phyloP scores from a whole-genome alignment of 2,888 invertebrate genomes.

The Pollenia labialis region DNA sequence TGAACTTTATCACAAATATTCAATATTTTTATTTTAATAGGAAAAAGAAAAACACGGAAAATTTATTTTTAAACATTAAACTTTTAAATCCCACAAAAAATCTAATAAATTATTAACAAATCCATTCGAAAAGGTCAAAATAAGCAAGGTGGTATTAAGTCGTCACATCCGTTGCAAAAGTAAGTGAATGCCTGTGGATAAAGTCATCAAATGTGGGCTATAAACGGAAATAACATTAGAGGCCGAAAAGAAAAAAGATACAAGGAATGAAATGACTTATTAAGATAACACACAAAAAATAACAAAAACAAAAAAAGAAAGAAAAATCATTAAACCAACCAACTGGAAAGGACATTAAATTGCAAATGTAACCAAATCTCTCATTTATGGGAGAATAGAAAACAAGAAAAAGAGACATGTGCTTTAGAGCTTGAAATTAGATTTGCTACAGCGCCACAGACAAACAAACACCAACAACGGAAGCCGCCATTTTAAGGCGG shows the following conservation, averaged over 20 bases:
- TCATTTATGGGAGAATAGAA: background rate
- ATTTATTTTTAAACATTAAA: background rate
- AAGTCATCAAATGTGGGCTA: constrained; percentile 68
- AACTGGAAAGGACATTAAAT: constrained; percentile 64
- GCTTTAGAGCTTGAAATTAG: constrained; percentile 74
- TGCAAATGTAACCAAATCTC: constrained; percentile 14
- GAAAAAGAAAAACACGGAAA: background rate
- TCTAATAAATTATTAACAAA: constrained; percentile 38
- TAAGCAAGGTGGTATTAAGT: constrained; percentile 21
- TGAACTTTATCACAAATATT: background rate
- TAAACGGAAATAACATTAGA: constrained; percentile 44
- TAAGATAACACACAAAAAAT: background rate
- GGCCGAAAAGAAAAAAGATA: background rate
- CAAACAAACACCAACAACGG: constrained; percentile 4
- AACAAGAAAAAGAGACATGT: constrained; percentile 55
- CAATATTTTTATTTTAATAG: background rate
- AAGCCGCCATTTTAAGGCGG: constrained; percentile 35
- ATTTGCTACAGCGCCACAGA: constrained; percentile 54
- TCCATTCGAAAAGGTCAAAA: constrained; percentile 40
- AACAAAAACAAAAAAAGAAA: background rate
- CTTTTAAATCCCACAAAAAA: constrained; percentile 16
- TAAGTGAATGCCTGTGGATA: constrained; percentile 17
- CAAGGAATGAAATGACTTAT: background rate
- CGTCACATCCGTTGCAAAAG: constrained; percentile 9
- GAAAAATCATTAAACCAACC: constrained; percentile 68